These are phyloP conservation scores for Lipotes vexillifer DNA, from an alignment of 2,113 vertebrate genomes.

Conservation along the genomic window DNA sequence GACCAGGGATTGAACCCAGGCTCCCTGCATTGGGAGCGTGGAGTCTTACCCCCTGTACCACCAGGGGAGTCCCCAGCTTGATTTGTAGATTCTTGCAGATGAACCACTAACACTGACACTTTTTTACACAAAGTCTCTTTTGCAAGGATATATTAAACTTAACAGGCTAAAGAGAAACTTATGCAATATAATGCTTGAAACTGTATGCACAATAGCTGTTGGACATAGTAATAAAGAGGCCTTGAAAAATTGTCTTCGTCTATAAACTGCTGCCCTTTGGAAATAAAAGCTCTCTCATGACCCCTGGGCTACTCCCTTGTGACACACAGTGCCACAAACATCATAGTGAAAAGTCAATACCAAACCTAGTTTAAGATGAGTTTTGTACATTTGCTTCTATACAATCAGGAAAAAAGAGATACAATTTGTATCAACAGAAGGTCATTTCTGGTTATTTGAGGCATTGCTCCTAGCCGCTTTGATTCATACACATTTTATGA, in stretches of 20 bases:
- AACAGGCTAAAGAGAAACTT: slow-evolving; percentile 80
- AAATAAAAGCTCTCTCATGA: slow-evolving; percentile 81
- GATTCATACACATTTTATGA: slow-evolving; percentile 72
- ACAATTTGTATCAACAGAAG: slow-evolving; percentile 99
- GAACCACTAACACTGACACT: slow-evolving; percentile 69
- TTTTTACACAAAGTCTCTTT: slow-evolving; percentile 75
- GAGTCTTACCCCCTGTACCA: no score
- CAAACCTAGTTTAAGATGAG: slow-evolving; percentile 90
- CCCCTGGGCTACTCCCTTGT: slow-evolving; percentile 93
- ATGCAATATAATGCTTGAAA: slow-evolving; percentile 81
- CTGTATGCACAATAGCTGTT: slow-evolving; percentile 82
- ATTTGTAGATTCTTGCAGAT: slow-evolving; percentile 77
- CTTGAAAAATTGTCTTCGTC: slow-evolving; percentile 85
- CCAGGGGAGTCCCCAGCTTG: neutral
- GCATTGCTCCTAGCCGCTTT: slow-evolving; percentile 92
- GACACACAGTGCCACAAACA: slow-evolving; percentile 98
- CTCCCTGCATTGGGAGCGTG: no score
- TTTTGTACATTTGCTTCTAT: slow-evolving; percentile 92
- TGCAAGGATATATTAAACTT: slow-evolving; percentile 75
- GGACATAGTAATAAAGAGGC: slow-evolving; percentile 81
- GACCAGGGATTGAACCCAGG: no score
- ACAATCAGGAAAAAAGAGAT: slow-evolving; percentile 98
- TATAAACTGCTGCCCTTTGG: slow-evolving; percentile 86
- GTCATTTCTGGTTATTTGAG: slow-evolving; percentile 98
- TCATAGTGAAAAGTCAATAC: slow-evolving; percentile 91